phyloP scores from a whole-genome alignment of 2,888 invertebrate species.

The Ypsolopha sequella region DNA sequence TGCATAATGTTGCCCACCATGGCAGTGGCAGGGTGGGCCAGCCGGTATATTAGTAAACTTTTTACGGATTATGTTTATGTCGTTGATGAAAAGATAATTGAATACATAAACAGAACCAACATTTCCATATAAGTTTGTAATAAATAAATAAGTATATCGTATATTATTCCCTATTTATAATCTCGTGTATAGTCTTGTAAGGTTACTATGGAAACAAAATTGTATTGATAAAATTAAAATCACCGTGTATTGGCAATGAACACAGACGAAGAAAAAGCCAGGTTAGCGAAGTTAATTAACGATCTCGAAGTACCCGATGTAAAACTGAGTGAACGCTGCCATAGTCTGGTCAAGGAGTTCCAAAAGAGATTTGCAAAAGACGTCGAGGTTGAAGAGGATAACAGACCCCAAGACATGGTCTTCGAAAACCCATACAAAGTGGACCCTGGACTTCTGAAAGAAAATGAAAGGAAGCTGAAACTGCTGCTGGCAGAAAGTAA shows the following conservation, averaged over 20 bases:
- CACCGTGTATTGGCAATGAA: constrained; percentile 24
- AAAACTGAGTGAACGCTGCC: constrained; percentile 43
- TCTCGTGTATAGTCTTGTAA: too few relatives aligned
- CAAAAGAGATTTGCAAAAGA: constrained; percentile 32
- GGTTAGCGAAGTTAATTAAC: constrained; percentile 44
- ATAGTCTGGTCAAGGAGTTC: constrained; percentile 37
- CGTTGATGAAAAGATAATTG: too few relatives aligned
- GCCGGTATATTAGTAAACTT: too few relatives aligned
- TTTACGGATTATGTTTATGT: too few relatives aligned
- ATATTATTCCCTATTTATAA: too few relatives aligned
- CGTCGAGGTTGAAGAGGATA: constrained; percentile 26
- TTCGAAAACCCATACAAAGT: constrained; percentile 47
- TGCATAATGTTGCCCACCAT: too few relatives aligned
- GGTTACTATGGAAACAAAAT: not conserved
- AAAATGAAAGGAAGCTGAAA: constrained; percentile 40
- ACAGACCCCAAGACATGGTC: constrained; percentile 10
- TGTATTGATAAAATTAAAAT: not conserved
- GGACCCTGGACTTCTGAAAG: constrained; percentile 33
- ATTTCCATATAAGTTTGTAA: too few relatives aligned
- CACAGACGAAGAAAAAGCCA: constrained; percentile 53
- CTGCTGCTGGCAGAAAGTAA: constrained; percentile 30
- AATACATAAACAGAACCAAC: too few relatives aligned
- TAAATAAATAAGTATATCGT: too few relatives aligned
- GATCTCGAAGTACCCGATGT: constrained; percentile 44
- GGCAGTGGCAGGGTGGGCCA: too few relatives aligned